Base-by-base conservation (phyloP, 2,797 vertebrate genomes). In the Iguana delicatissima region DNA sequence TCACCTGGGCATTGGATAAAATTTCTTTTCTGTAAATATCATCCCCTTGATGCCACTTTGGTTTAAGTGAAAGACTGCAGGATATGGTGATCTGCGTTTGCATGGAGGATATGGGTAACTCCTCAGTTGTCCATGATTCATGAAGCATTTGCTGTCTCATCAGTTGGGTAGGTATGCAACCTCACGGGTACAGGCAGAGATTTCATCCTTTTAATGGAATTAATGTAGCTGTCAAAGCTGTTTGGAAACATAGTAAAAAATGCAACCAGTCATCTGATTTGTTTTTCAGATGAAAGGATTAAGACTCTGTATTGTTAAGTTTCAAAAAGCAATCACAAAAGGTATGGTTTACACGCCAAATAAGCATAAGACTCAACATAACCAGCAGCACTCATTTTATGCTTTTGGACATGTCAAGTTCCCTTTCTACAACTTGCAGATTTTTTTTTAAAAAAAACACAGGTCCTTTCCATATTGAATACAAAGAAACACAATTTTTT, bases 271-370 rank as follows among this genome's bases (percentile, higher is more conserved):
- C 0, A 76, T 90, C 69, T 62, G 38, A 84, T 72, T 50, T 67
- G 1, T 7, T 76, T 81, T 86, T 88, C 83, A 7, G 82, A 86
- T 38, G 42, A 59, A 86, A 57, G 67, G 22, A 9, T 72, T 29
- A 10, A 69, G 29, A 69, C 16, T 74, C 18, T 0, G 26, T 85
- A 20, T 79, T 69, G 26, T 83, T 57, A 1, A 0, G 0, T 87
- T 90, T 92, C 79, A 89, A 20, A 89, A 90, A 32, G 91, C 81
- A 6, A 72, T 16, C 1, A 0, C 0, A 84, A 84, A 87, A 55
- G 73, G 2, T 1, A 2, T 87, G 35, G n/a, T 64, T 80, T 29
- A 91, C 0, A 32, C 6, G 0, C 2, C 88, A 92, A 91, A 5
- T 1, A 2, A 32, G 35, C 42, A 85, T 2, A 73, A 35, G 52